These are phyloP conservation scores for Acrobasis repandana DNA, from an alignment of 2,888 invertebrate species.

Conservation along the genomic window DNA sequence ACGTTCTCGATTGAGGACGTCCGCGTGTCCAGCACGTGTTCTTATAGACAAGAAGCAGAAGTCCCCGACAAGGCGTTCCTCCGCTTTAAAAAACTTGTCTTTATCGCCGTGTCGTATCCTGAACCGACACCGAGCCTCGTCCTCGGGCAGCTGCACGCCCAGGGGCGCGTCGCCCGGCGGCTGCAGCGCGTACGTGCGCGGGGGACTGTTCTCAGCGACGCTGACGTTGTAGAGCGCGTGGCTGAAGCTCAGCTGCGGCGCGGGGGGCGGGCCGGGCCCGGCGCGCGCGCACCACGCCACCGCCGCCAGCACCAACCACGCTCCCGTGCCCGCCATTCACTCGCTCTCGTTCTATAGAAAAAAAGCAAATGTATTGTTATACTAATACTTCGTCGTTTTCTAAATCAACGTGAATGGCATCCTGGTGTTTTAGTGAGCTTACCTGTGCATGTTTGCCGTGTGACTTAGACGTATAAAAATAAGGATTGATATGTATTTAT, in stretches of 20 bases:
- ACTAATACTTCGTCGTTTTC: no score
- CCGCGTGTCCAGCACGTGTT: conserved; percentile 92
- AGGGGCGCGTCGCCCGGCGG: conserved; percentile 88
- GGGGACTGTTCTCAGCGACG: conserved; percentile 95
- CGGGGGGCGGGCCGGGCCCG: conserved; percentile 49
- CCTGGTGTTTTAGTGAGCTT: no score
- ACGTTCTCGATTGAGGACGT: conserved; percentile 96
- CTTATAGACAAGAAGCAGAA: conserved; percentile 96
- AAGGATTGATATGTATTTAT: no score
- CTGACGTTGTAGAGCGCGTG: conserved; percentile 91
- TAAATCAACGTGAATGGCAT: no score
- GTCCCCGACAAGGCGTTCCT: conserved; percentile 94
- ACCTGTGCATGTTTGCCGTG: no score
- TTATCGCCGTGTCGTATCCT: conserved; percentile 94
- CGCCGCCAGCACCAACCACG: conserved; percentile 61
- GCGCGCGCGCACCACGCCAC: conserved; percentile 59
- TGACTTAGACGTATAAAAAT: no score
- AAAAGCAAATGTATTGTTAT: neutral
- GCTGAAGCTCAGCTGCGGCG: conserved; percentile 85
- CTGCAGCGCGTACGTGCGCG: conserved; percentile 92
- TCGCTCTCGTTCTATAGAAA: conserved; percentile 31
- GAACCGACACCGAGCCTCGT: conserved; percentile 86
- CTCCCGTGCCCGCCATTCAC: conserved; percentile 41
- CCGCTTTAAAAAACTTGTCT: conserved; percentile 96
- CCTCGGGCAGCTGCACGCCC: conserved; percentile 85